Evolutionary conservation across 2,888 invertebrate genomes (phyloP).

Genomic region (Dioctria linearis): DNA sequence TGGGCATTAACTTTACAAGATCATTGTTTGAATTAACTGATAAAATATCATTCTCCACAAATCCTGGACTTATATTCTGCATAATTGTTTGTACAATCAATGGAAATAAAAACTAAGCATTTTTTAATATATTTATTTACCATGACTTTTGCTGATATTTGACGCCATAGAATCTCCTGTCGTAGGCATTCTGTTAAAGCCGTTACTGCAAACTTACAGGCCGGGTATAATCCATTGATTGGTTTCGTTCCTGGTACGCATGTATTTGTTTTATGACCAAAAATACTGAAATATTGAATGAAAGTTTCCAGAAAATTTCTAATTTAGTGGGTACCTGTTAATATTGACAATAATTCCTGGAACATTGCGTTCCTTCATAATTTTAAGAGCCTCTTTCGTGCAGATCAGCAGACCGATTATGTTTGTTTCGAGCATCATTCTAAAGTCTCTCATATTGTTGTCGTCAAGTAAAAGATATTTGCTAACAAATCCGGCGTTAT

Average conservation of each 20-base stretch:
- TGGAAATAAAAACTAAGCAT: neutral
- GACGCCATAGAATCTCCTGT: slow-evolving; percentile 65
- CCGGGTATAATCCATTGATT: slow-evolving; percentile 64
- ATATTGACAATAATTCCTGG: slow-evolving; percentile 68
- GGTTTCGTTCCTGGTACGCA: slow-evolving; percentile 64
- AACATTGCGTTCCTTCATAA: slow-evolving; percentile 72
- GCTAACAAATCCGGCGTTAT: slow-evolving; percentile 62
- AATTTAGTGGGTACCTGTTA: slow-evolving; percentile 60
- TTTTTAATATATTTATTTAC: slow-evolving; percentile 61
- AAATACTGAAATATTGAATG: slow-evolving; percentile 60
- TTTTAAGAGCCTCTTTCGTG: slow-evolving; percentile 72
- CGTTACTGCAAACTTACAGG: slow-evolving; percentile 65
- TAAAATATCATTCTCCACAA: slow-evolving; percentile 63
- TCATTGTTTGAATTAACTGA: slow-evolving; percentile 61
- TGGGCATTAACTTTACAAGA: slow-evolving; percentile 62
- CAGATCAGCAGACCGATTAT: slow-evolving; percentile 73
- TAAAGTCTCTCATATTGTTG: slow-evolving; percentile 67
- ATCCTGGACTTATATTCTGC: slow-evolving; percentile 63
- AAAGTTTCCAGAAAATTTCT: neutral
- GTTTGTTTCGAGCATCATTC: slow-evolving; percentile 72
- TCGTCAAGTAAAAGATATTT: slow-evolving; percentile 62
- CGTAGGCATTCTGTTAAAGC: slow-evolving; percentile 67
- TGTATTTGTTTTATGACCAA: slow-evolving; percentile 63
- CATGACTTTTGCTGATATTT: slow-evolving; percentile 65
- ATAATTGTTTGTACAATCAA: slow-evolving; percentile 5